A percentile compares a stretch with the other conserved stretches of the same genome.
These are phyloP conservation scores for Perdita meconis DNA, from an alignment of 2,888 invertebrate species.

Conservation along the genomic window DNA sequence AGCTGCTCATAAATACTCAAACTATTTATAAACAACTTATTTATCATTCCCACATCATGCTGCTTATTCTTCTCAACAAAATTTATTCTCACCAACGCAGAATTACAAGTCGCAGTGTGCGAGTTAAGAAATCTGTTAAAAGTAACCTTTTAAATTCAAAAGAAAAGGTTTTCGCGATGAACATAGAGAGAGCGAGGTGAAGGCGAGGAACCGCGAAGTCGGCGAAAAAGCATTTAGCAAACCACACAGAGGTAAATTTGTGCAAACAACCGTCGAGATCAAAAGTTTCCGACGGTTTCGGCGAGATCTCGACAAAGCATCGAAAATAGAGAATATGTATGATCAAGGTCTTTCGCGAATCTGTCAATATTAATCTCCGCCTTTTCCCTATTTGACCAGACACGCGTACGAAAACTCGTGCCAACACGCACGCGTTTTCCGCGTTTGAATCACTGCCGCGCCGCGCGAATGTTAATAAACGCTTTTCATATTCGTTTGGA, in stretches of 20 bases:
- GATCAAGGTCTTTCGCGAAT: slow-evolving; percentile 39
- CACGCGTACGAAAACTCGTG: slow-evolving; percentile 13
- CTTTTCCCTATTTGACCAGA: slow-evolving; percentile 13
- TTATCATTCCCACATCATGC: too few relatives aligned
- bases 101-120: too few relatives aligned
- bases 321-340: slow-evolving; percentile 32
- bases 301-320: slow-evolving; percentile 15
- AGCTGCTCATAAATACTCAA: too few relatives aligned
- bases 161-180: too few relatives aligned
- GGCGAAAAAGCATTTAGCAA: slow-evolving; percentile 53
- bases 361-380: slow-evolving; percentile 58
- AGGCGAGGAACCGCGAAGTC: not conserved
- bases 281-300: slow-evolving; percentile 53
- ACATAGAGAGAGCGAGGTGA: not conserved
- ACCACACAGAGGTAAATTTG: slow-evolving; percentile 46
- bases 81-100: too few relatives aligned
- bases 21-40: too few relatives aligned
- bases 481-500: slow-evolving; percentile 29
- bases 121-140: too few relatives aligned
- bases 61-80: too few relatives aligned
- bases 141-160: too few relatives aligned
- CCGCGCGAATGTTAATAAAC: slow-evolving; percentile 28
- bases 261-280: slow-evolving; percentile 60
- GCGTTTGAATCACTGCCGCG: slow-evolving; percentile 9
- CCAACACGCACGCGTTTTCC: not conserved